Conservation (phyloP, 2,797 vertebrate species). For the Remorina albescens region DNA sequence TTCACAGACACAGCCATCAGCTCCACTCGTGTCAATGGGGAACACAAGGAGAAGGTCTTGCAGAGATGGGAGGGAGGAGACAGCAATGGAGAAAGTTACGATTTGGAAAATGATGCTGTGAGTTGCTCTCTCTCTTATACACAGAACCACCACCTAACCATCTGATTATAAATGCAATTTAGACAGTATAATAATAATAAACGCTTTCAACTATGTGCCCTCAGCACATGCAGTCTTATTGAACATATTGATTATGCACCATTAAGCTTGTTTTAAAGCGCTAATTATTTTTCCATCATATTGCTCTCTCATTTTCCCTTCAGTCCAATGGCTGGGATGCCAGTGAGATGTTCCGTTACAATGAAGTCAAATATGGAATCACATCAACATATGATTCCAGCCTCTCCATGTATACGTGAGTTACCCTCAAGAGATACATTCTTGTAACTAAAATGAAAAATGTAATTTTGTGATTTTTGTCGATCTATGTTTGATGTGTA, state of each 20-base stretch:
- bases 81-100: constrained; percentile 91
- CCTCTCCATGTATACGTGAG: constrained; percentile 94
- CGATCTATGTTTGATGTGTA: neutral
- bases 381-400: constrained; percentile 95
- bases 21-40: constrained; percentile 90
- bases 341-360: constrained; percentile 96
- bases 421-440: constrained; percentile 34
- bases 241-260: too few relatives aligned
- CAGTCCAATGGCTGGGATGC: constrained; percentile 96
- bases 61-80: constrained; percentile 95
- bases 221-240: neutral
- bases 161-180: neutral
- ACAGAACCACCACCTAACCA: neutral
- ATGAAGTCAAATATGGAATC: constrained; percentile 93
- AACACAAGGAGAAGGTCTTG: constrained; percentile 93
- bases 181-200: neutral
- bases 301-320: neutral
- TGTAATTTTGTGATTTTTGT: neutral
- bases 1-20: constrained; percentile 93
- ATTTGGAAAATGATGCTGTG: constrained; percentile 91
- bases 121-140: constrained; percentile 47
- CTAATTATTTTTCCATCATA: neutral
- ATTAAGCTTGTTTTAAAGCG: neutral
- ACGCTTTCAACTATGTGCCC: too few relatives aligned
- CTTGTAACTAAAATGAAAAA: neutral